Evolutionary conservation across 2,888 invertebrate species (phyloP), one percentile per base, ranked within the genome.

Genomic region (Eilema caniola): DNA sequence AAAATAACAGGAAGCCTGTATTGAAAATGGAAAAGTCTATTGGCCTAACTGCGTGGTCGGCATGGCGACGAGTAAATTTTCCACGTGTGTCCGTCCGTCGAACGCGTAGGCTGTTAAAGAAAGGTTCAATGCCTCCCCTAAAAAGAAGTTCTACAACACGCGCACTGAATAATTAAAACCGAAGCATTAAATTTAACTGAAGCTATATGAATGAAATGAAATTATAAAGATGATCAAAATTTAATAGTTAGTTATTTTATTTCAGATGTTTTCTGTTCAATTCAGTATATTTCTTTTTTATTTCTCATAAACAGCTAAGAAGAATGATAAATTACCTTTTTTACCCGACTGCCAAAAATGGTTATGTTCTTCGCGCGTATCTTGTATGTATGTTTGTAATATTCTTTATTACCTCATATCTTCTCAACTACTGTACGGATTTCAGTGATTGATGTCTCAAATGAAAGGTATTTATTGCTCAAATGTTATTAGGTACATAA

Each of bases 11-110:
- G 79, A 75, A 85, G 85, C 80, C 74, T 85, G 80, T 67, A 73
- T 62, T 87, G 89, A 83, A 91, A 90, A 88, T 86, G 86, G 87
- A 82, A 86, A 88, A 88, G 70, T 72, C 83, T 94, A 95, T 95
- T 86, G 95, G 93, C 94, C 78, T 86, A 95, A 95, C 95, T 87
- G 81, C 81, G 79, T 80, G 73, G 94, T 94, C 83, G 84, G 86
- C 85, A 89, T 89, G 84, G 88, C 73, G 81, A 93, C 89, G 76
- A 63, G 60, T 78, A 79, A 60, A 61, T 71, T 69, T 72, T 76
- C 72, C 81, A 81, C 76, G 80, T 77, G 78, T 66, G 62, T 61
- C 66, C 23, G 57, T 63, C 41, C 23, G 57, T 63, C 41, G 69
- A 76, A 75, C 75, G 75, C 72, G 76, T 75, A 77, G 80, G 70